Percentiles rank a stretch among this genome's conserved stretches.
Evolutionary conservation across 2,888 invertebrate genomes (phyloP).

Genomic region (Sinopyrophorus schimmeli): DNA sequence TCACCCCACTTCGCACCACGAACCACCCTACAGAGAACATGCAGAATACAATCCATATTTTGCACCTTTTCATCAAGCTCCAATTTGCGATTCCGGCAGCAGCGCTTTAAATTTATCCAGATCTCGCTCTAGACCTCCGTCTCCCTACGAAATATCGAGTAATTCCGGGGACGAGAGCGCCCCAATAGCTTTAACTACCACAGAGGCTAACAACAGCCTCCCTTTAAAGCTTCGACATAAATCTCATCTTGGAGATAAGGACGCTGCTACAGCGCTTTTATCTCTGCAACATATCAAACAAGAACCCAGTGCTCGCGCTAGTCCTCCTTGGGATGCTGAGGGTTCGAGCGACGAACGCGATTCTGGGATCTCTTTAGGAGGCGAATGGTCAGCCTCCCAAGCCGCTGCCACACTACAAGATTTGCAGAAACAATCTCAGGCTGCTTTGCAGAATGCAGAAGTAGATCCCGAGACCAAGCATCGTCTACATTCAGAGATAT

Average conservation of each 20-base stretch:
- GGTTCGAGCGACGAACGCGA: slow-evolving; percentile 90
- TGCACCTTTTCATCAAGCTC: slow-evolving; percentile 40
- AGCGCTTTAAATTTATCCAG: slow-evolving; percentile 75
- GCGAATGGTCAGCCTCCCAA: slow-evolving; percentile 62
- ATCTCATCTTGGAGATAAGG: slow-evolving; percentile 86
- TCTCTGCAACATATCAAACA: slow-evolving; percentile 85
- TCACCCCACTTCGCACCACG: slow-evolving; percentile 58
- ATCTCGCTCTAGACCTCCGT: slow-evolving; percentile 57
- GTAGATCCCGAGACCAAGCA: slow-evolving; percentile 66
- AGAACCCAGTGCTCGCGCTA: slow-evolving; percentile 78
- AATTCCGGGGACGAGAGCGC: slow-evolving; percentile 66
- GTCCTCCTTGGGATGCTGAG: slow-evolving; percentile 86
- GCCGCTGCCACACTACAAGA: slow-evolving; percentile 51
- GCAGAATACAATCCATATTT: slow-evolving; percentile 53
- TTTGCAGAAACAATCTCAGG: slow-evolving; percentile 50
- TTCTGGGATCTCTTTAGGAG: slow-evolving; percentile 84
- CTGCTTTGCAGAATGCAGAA: slow-evolving; percentile 47
- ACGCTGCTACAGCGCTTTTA: slow-evolving; percentile 80
- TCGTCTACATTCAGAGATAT: slow-evolving; percentile 83
- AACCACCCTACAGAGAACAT: slow-evolving; percentile 57
- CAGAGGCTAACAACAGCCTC: slow-evolving; percentile 75
- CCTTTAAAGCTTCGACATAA: slow-evolving; percentile 92
- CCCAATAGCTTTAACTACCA: slow-evolving; percentile 50
- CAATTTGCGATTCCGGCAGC: slow-evolving; percentile 55
- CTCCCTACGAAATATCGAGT: slow-evolving; percentile 81